These are phyloP conservation scores for Eurystomus glaucurus DNA, from an alignment of 2,797 vertebrate genomes.

Conservation along the genomic window DNA sequence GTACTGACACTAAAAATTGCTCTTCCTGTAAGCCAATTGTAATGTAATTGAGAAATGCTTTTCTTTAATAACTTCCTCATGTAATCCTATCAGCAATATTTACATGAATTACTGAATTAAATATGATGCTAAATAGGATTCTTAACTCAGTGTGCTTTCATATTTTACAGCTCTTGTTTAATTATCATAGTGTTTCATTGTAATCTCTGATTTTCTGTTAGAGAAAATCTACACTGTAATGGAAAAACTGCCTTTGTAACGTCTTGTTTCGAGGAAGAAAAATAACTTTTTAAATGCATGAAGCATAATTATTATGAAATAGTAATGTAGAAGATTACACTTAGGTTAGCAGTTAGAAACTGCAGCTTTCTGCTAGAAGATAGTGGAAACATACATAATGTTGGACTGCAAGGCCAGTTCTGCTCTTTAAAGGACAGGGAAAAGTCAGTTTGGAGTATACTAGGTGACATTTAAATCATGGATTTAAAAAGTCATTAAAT, in stretches of 20 bases:
- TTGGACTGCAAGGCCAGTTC: not conserved
- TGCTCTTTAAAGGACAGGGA: slow-evolving; percentile 8
- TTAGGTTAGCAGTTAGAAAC: not conserved
- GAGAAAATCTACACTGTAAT: not conserved
- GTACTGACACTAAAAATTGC: not conserved
- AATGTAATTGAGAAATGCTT: not conserved
- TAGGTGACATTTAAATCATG: slow-evolving; percentile 5
- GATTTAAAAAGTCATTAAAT: slow-evolving; percentile 24
- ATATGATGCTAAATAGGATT: slow-evolving; percentile 4
- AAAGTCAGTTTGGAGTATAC: not conserved
- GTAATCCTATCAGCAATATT: slow-evolving; percentile 19
- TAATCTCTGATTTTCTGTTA: not conserved
- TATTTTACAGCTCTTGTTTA: slow-evolving; percentile 11
- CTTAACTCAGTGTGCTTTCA: not conserved
- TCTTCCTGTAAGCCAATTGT: not conserved
- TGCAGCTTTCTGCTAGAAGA: not conserved
- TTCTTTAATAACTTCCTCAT: not conserved
- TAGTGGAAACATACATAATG: not conserved
- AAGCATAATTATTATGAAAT: not conserved
- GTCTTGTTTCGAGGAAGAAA: slow-evolving; percentile 8
- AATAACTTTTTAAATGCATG: not conserved
- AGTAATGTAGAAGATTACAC: not conserved
- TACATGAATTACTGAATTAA: slow-evolving; percentile 36
- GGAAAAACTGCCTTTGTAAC: not conserved
- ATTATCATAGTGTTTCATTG: slow-evolving; percentile 18